Base-by-base conservation (phyloP, 2,888 invertebrate genomes). In the Hirtodrosophila histrioides region DNA sequence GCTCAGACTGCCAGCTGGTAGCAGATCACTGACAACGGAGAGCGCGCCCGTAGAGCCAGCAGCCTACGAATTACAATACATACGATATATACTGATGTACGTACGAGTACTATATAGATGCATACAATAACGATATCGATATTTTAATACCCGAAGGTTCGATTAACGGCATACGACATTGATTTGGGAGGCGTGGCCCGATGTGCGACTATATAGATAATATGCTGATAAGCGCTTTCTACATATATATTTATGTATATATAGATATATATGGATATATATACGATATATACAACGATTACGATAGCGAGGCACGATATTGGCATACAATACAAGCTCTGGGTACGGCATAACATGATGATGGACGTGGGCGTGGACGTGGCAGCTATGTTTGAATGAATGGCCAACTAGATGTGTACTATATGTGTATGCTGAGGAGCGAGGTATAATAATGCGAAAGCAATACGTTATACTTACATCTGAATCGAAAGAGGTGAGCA, bases 401-500 rank as follows among this genome's bases (percentile, higher is more conserved):
- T 35, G 24, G 24, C 48, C 23, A 9, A 40, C 11, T 37, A 48
- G 50, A 49, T 41, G 29, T 17, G 10, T 11, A 23, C 5, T 1
- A 44, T 37, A 6, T 6, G 3, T 23, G 37, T 24, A 31, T 39
- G 23, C n/a, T 4, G 17, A 2, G 17, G 1, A 17, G 1, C 17
- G 17, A 17, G 17, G 17, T 17, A 17, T 1, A 17, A 7, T 37
- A 29, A 11, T 9, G 9, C 5, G 8, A 17, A 36, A 10, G 23
- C 10, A 10, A 10, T 5, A 17, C 17, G 37, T 3, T 5, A 8
- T 37, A 94, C 95, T 95, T 93, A 97, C 97, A 92, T 98, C 98
- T 0, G 97, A 97, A 88, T 96, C 98, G 91, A 95, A 97, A 6
- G 96, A 98, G 57, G 97, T 96, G 58, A 98, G 93, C 92, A 96